phyloP scores from a whole-genome alignment of 2,888 invertebrate genomes.

The Teinopalpus imperialis region DNA sequence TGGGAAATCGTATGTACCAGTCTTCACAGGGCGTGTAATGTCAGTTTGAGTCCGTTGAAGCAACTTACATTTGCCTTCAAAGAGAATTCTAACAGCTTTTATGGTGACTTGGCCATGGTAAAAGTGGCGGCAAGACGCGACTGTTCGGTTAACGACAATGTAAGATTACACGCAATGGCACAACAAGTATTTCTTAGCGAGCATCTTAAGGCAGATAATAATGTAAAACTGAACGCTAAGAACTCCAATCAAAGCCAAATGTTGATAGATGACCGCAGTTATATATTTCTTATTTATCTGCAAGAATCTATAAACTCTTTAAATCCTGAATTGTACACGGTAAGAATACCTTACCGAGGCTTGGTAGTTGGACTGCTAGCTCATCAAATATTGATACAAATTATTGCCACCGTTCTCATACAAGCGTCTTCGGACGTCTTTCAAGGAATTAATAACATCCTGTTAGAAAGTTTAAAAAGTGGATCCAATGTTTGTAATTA shows the following conservation, averaged over 20 bases:
- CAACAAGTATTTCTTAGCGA: constrained; percentile 92
- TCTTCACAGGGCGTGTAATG: constrained; percentile 90
- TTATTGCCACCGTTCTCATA: constrained; percentile 92
- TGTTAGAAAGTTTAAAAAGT: constrained; percentile 76
- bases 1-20: constrained; percentile 94
- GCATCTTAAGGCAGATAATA: constrained; percentile 57
- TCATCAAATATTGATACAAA: constrained; percentile 95
- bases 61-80: constrained; percentile 95
- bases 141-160: constrained; percentile 91
- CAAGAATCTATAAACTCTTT: constrained; percentile 86
- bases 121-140: constrained; percentile 96
- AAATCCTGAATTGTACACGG: constrained; percentile 89
- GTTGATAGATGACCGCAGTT: constrained; percentile 91
- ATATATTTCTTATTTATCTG: constrained; percentile 93
- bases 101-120: constrained; percentile 95
- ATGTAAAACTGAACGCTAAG: constrained; percentile 55
- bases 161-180: constrained; percentile 92
- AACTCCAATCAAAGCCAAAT: constrained; percentile 66
- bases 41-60: constrained; percentile 93
- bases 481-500: constrained; percentile 67
- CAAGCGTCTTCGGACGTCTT: constrained; percentile 86
- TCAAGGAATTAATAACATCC: constrained; percentile 83
- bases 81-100: constrained; percentile 95
- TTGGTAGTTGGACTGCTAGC: constrained; percentile 94
- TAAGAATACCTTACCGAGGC: constrained; percentile 93